Evolutionary conservation across 2,113 vertebrate genomes (phyloP).

Genomic region (Seriola dumerili): DNA sequence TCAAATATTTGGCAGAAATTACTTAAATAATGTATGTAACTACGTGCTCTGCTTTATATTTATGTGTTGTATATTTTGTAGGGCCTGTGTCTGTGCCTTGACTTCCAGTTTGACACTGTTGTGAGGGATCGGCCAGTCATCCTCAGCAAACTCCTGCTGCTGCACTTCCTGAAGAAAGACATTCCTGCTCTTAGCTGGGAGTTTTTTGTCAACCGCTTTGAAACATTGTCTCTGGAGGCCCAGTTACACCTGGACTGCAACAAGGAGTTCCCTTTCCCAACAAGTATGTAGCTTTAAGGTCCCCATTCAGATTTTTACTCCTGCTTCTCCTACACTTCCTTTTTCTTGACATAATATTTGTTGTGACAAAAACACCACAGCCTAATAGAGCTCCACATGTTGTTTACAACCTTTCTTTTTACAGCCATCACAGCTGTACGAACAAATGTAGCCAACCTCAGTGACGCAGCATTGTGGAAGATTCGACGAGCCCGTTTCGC

Average conservation of each 20-base stretch:
- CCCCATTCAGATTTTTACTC: slow-evolving; percentile 16
- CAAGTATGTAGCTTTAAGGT: slow-evolving; percentile 86
- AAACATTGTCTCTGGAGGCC: slow-evolving; percentile 97
- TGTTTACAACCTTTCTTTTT: not conserved
- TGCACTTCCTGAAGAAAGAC: slow-evolving; percentile 96
- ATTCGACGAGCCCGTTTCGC: slow-evolving; percentile 97
- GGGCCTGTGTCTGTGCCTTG: slow-evolving; percentile 97
- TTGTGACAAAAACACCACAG: not conserved
- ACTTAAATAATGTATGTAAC: not conserved
- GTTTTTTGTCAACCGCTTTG: slow-evolving; percentile 99
- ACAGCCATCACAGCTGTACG: slow-evolving; percentile 97
- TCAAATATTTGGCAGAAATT: not conserved
- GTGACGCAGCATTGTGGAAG: slow-evolving; percentile 98
- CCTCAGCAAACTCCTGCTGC: slow-evolving; percentile 95
- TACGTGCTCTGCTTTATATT: not conserved
- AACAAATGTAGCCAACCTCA: slow-evolving; percentile 98
- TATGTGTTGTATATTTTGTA: slow-evolving; percentile 66
- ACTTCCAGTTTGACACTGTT: slow-evolving; percentile 99
- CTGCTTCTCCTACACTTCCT: not conserved
- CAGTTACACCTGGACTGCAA: slow-evolving; percentile 99
- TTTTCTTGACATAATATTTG: not conserved
- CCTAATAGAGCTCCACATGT: not conserved
- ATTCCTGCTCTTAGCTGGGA: slow-evolving; percentile 99
- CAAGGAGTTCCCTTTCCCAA: slow-evolving; percentile 99
- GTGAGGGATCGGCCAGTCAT: slow-evolving; percentile 97